A percentile compares a stretch with the other conserved stretches of the same genome.
Conservation (phyloP, 2,888 invertebrate species). For the Lithophane socia region DNA sequence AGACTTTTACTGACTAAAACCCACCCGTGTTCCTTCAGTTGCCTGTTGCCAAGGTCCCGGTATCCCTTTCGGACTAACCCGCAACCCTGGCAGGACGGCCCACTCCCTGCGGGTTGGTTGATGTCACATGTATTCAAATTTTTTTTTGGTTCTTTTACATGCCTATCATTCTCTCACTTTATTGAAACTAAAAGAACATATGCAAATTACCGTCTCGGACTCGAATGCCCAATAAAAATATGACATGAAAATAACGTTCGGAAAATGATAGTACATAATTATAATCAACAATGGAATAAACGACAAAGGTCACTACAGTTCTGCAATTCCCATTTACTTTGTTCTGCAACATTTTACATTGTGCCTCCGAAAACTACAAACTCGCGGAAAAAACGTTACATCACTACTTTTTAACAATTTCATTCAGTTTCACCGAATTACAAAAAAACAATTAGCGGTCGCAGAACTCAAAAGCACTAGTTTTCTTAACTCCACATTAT, state of each 20-base stretch:
- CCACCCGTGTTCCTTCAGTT: too few species aligned
- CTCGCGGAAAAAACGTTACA: neutral
- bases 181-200: neutral
- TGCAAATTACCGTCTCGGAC: neutral
- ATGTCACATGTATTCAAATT: too few species aligned
- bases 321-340: neutral
- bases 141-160: too few species aligned
- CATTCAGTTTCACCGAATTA: neutral
- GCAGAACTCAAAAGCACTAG: conserved; percentile 16
- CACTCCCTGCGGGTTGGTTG: too few species aligned
- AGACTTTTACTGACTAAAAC: too few species aligned
- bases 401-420: conserved; percentile 18
- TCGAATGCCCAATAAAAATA: neutral
- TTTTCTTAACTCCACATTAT: conserved; percentile 44
- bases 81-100: too few species aligned
- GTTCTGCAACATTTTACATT: neutral
- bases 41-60: too few species aligned
- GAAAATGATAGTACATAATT: neutral
- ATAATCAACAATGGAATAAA: neutral
- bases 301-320: neutral
- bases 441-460: conserved; percentile 2
- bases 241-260: neutral
- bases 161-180: too few species aligned
- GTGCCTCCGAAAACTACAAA: neutral
- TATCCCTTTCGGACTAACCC: too few species aligned